These are phyloP conservation scores for Phaenicophaeus curvirostris DNA, from an alignment of 2,797 vertebrate genomes.

Conservation along the genomic window DNA sequence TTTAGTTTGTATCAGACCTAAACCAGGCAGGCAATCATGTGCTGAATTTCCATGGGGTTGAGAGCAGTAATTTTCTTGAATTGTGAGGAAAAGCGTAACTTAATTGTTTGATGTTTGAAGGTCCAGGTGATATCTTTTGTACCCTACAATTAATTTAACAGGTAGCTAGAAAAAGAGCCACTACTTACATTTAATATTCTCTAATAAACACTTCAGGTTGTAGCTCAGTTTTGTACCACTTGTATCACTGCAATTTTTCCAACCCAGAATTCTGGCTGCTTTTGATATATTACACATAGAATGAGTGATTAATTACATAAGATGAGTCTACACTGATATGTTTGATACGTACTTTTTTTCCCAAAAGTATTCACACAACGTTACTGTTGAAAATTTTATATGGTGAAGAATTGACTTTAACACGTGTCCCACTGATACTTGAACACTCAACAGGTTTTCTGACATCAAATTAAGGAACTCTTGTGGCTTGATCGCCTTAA, in stretches of 20 bases:
- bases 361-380: not conserved
- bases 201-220: not conserved
- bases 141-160: not conserved
- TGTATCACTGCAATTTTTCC: not conserved
- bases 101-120: not conserved
- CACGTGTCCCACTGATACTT: not conserved
- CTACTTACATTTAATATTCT: not conserved
- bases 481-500: not conserved
- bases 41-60: not conserved
- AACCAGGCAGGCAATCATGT: not conserved
- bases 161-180: not conserved
- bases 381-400: not conserved
- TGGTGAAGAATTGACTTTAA: not conserved
- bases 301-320: not conserved
- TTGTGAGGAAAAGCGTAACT: not conserved
- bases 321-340: not conserved
- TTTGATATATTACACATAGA: not conserved
- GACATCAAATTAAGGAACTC: not conserved
- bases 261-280: not conserved
- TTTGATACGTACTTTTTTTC: not conserved
- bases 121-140: not conserved
- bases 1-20: not conserved
- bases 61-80: not conserved
- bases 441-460: not conserved
- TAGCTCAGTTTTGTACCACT: not conserved